These are phyloP conservation scores for Drosophila demipolita DNA, from an alignment of 2,888 invertebrate species.

Conservation along the genomic window DNA sequence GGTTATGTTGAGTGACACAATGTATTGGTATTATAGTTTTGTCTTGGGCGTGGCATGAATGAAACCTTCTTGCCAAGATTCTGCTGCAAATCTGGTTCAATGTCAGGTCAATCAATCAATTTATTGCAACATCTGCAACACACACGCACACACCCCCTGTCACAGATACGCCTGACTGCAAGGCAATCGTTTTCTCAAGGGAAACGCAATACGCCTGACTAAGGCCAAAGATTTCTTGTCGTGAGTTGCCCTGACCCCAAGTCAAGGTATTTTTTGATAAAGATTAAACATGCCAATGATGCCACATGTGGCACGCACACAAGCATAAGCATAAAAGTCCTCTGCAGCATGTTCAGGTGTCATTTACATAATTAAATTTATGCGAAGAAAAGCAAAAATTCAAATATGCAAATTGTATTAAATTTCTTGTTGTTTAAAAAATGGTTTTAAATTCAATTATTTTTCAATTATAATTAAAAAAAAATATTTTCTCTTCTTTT, in stretches of 20 bases:
- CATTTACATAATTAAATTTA: background rate
- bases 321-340: background rate
- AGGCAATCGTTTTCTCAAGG: constrained; percentile 43
- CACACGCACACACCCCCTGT: background rate
- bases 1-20: constrained; percentile 56
- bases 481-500: no score
- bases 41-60: constrained; percentile 47
- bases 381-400: no score
- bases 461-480: no score
- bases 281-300: background rate
- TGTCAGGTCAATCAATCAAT: constrained; percentile 62
- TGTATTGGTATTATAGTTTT: constrained; percentile 20
- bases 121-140: constrained; percentile 38
- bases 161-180: constrained; percentile 38
- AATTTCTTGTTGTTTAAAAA: background rate
- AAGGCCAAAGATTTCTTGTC: constrained; percentile 21
- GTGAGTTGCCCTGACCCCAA: constrained; percentile 25
- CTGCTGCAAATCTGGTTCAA: constrained; percentile 61
- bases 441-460: background rate
- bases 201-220: constrained; percentile 16
- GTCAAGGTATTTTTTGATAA: constrained; percentile 8
- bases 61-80: constrained; percentile 20
- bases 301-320: background rate
- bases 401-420: background rate
- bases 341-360: background rate